Base-by-base conservation (phyloP, 2,888 invertebrate species). In the Amphipoea lucens region DNA sequence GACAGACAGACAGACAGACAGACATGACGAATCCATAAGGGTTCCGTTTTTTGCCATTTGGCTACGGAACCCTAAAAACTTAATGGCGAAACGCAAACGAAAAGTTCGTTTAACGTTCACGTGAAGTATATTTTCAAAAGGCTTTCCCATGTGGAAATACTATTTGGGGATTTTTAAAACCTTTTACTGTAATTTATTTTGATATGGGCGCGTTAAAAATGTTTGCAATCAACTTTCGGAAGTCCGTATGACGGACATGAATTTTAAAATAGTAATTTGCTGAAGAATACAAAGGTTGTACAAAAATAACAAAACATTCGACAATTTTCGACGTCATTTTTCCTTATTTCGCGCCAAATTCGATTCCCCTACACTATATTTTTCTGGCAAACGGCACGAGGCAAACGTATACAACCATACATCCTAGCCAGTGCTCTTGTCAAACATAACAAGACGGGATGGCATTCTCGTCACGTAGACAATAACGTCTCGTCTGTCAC, bases 401-500 rank as follows among this genome's bases (percentile, higher is more conserved):
- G 83, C 85, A 79, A 82, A 76, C 78, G 84, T 84, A 83, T 82
- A 86, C 83, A 86, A 73, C 81, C 81, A 86, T 83, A 81, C 79
- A 88, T 83, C 81, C 80, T 81, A 79, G 74, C 81, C 76, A 82
- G 69, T 75, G 84, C 81, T 76, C 29, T 29, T 29, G 29, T 29
- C 66, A 76, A 79, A 73, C 74, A 81, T 80, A 77, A 81, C 77
- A 73, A 74, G 81, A 40, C n/a, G 45, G 82, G 82, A 74, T 65
- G 72, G 82, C 51, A 89, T 89, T 89, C 88, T 79, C 72, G 75
- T 83, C 88, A 89, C 90, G 88, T 90, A 81, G 73, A 88, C 83
- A 89, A 89, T 89, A 89, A 85, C 87, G 89, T 81, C 85, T 87
- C 87, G 82, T 78, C 89, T 90, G 87, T 88, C 88, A 90, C 75